A percentile compares a stretch with the other conserved stretches of the same genome.
phyloP scores from a whole-genome alignment of 2,797 vertebrate genomes.

The Rhinichthys osculus region DNA sequence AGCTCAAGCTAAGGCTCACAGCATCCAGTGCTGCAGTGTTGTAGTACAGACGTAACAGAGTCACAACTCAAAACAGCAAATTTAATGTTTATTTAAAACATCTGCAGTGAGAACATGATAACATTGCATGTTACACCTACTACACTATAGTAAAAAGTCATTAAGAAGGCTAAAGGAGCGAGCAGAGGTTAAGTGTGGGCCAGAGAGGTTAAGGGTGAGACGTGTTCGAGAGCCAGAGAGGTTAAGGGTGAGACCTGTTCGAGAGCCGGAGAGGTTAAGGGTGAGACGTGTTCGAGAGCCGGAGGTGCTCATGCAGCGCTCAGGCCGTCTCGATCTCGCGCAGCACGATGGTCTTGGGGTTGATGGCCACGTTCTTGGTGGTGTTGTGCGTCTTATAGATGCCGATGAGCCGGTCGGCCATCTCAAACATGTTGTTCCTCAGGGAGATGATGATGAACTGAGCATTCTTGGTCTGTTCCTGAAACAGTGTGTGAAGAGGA shows the following conservation, averaged over 20 bases:
- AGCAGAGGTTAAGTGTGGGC: too few relatives aligned
- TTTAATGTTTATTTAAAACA: constrained; percentile 23
- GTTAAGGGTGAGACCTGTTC: too few relatives aligned
- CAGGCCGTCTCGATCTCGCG: constrained; percentile 75
- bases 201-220: too few relatives aligned
- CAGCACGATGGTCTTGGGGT: constrained; percentile 89
- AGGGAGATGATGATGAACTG: constrained; percentile 99
- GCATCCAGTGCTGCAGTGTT: too few relatives aligned
- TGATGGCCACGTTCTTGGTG: constrained; percentile 92
- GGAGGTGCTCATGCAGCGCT: not conserved
- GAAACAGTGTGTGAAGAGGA: constrained; percentile 54
- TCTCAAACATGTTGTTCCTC: constrained; percentile 99
- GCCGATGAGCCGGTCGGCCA: constrained; percentile 93
- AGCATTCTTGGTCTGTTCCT: constrained; percentile 99
- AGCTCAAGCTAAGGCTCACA: too few relatives aligned
- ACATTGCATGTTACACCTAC: not conserved
- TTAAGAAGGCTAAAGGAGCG: not conserved
- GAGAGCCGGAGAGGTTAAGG: too few relatives aligned
- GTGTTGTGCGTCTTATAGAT: constrained; percentile 96
- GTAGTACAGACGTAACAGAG: not conserved
- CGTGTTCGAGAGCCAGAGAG: too few relatives aligned
- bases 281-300: too few relatives aligned
- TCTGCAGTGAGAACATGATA: not conserved
- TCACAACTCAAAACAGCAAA: not conserved
- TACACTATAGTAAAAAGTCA: not conserved